These are phyloP conservation scores for Microcebus griseorufus DNA, from an alignment of 2,113 vertebrate species.

Conservation along the genomic window DNA sequence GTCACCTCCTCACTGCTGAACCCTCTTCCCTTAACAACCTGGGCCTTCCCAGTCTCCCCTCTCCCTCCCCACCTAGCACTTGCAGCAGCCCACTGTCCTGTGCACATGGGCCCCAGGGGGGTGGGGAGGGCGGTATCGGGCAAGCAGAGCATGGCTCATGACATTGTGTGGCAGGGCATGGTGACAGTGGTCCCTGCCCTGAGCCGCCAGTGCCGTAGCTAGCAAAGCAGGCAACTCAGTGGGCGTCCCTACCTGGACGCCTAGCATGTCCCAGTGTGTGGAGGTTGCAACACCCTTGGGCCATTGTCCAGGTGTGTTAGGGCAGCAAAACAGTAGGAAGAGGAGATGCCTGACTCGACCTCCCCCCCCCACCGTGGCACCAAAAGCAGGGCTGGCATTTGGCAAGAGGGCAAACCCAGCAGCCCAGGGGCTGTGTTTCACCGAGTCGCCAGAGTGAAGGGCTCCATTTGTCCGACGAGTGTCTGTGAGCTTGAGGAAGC, in stretches of 20 bases:
- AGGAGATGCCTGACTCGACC: background rate
- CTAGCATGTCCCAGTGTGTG: fast-evolving
- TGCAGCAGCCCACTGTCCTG: background rate
- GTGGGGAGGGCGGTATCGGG: background rate
- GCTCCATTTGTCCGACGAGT: background rate
- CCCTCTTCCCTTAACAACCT: background rate
- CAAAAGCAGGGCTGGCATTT: background rate
- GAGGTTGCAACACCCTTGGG: background rate
- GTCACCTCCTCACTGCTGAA: background rate
- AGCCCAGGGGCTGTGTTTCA: background rate
- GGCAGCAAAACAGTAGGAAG: background rate
- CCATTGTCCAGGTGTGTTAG: fast-evolving
- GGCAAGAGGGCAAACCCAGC: background rate
- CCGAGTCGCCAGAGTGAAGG: background rate
- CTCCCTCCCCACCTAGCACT: background rate
- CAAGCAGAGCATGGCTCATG: background rate
- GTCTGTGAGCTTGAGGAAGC: background rate
- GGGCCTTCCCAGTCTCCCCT: background rate
- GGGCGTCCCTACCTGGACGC: background rate
- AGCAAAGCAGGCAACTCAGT: background rate
- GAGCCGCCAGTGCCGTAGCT: background rate
- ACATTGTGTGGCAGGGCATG: background rate
- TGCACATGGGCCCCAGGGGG: background rate
- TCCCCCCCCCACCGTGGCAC: background rate
- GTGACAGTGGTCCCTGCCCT: background rate